These are phyloP conservation scores for Hoplodrina blanda DNA, from an alignment of 2,888 invertebrate genomes.

Conservation along the genomic window DNA sequence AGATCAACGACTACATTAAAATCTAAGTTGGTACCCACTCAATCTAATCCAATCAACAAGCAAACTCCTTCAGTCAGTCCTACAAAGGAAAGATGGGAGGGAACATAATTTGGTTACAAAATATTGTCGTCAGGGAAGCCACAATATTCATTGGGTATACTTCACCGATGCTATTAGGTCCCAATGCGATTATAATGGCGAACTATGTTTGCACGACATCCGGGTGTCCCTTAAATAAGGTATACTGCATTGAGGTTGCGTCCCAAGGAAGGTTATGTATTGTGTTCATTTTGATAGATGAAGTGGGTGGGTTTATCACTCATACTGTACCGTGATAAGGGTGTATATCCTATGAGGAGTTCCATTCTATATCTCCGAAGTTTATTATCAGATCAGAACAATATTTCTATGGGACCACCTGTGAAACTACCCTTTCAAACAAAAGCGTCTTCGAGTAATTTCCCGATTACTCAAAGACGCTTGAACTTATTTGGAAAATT, in stretches of 20 bases:
- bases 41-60: slow-evolving; percentile 21
- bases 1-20: background rate
- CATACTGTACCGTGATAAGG: background rate
- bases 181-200: slow-evolving; percentile 34
- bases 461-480: too few species aligned
- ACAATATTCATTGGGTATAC: slow-evolving; percentile 21
- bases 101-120: slow-evolving; percentile 16
- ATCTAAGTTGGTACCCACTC: slow-evolving; percentile 14
- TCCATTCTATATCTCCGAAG: too few species aligned
- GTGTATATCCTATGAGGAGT: background rate
- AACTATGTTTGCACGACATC: slow-evolving; percentile 42
- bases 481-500: too few species aligned
- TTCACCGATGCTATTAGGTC: slow-evolving; percentile 32
- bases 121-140: slow-evolving; percentile 20
- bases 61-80: slow-evolving; percentile 10
- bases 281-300: slow-evolving; percentile 17
- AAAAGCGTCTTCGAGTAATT: too few species aligned
- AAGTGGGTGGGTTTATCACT: background rate
- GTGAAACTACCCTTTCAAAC: too few species aligned
- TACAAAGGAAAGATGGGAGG: slow-evolving; percentile 12
- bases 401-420: too few species aligned
- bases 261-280: background rate
- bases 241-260: slow-evolving; percentile 10
- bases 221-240: slow-evolving; percentile 34
- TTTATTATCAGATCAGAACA: too few species aligned